Base-by-base conservation (phyloP, 2,797 vertebrate species). In the Gouania willdenowi region DNA sequence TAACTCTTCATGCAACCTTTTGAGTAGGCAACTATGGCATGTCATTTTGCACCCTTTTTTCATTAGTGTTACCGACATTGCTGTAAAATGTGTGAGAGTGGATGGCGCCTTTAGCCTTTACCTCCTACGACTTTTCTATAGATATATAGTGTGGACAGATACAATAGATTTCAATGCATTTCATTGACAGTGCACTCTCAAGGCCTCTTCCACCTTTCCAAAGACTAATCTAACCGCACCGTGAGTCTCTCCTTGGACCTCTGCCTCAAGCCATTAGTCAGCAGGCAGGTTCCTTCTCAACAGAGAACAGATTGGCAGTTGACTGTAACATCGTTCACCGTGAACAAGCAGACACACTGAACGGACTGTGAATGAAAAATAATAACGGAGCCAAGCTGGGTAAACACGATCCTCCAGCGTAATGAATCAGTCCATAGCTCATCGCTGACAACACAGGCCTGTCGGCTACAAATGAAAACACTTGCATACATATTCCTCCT, bases 231-330 rank as follows among this genome's bases (percentile, higher is more conserved):
- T n/a, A n/a, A 65, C 70, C 49, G 52, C 54, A 66, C 63, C 58
- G 39, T 38, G 44, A 47, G 55, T 40, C 50, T 81, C 69, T 79
- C 71, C 63, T 73, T 62, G 73, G 71, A 71, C 68, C 40, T 58
- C 49, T 71, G 53, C 72, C 71, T 24, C 37, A 5, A 63, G 63
- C 63, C 71, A 66, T 79, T 83, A 77, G 69, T 79, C 69, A 77
- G 66, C 38, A 69, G 53, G 63, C 45, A 6, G 49, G 55, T 50
- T n/a, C 46, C 49, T 2, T 12, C 49, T 21, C 64, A 58, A 34
- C 53, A n/a, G 19, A 59, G 63, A 26, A 25, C 67, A 54, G 66
- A 79, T 71, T 79, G 75, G 58, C 73, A 73, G 65, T 71, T 69
- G 71, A 54, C 56, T 59, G 50, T 53, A 67, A 66, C 68, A 24